These are phyloP conservation scores for Orius insidiosus DNA, from an alignment of 1,140 invertebrate genomes.

Conservation along the genomic window DNA sequence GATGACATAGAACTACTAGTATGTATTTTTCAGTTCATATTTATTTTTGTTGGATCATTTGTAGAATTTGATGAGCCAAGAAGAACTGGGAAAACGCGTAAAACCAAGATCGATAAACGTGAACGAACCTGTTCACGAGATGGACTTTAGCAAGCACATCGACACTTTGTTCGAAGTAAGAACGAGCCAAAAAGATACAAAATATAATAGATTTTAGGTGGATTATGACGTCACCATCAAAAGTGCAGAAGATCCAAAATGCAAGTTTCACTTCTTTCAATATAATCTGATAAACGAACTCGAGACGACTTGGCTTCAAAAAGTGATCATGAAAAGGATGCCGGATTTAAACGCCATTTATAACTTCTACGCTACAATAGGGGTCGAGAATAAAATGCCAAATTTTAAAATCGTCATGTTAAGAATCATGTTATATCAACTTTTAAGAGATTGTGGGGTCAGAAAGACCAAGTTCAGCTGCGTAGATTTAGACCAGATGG, in stretches of 20 bases:
- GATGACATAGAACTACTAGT: background rate
- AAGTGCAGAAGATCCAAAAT: background rate
- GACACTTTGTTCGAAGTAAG: slow-evolving; percentile 1
- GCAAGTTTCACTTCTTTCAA: background rate
- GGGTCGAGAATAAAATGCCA: background rate
- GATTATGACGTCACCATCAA: background rate
- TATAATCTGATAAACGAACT: background rate
- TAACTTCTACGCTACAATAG: background rate
- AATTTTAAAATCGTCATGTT: too few relatives aligned
- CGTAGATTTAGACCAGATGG: too few relatives aligned
- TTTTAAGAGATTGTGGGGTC: too few relatives aligned
- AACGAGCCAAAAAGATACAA: too few relatives aligned
- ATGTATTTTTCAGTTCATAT: background rate
- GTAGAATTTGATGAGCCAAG: too few relatives aligned
- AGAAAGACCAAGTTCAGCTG: too few relatives aligned
- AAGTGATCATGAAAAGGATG: slow-evolving; percentile 3
- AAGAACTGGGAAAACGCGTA: too few relatives aligned
- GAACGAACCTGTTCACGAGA: slow-evolving; percentile 4
- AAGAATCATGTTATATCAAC: too few relatives aligned
- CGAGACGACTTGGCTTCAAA: slow-evolving; percentile 3
- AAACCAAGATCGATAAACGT: background rate
- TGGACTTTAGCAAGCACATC: slow-evolving; percentile 2
- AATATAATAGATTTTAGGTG: too few relatives aligned
- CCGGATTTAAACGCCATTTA: background rate
- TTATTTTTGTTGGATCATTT: background rate